phyloP scores from a whole-genome alignment of 2,888 invertebrate genomes.

The Scaptomyza reducta region DNA sequence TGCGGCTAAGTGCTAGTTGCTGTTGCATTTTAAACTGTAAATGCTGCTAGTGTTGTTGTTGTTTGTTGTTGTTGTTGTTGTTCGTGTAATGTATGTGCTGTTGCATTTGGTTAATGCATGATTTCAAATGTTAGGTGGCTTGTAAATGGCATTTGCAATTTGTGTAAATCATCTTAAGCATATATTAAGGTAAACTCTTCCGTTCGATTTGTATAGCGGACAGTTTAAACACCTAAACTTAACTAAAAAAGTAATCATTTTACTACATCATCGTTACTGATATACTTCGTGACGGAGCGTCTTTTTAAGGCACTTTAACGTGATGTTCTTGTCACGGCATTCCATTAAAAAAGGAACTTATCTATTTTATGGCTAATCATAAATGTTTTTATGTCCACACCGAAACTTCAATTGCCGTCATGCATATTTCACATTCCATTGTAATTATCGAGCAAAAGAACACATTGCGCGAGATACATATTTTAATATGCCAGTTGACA shows the following conservation, averaged over 20 bases:
- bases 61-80: slow-evolving; percentile 18
- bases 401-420: slow-evolving; percentile 7
- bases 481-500: slow-evolving; percentile 61
- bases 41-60: slow-evolving; percentile 13
- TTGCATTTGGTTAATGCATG: slow-evolving; percentile 53
- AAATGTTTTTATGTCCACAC: slow-evolving; percentile 1
- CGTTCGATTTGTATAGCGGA: not conserved
- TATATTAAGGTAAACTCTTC: not conserved
- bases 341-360: slow-evolving; percentile 9
- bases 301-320: too few relatives aligned
- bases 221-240: too few relatives aligned
- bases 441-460: slow-evolving; percentile 23
- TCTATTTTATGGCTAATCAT: slow-evolving; percentile 13
- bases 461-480: slow-evolving; percentile 40
- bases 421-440: slow-evolving; percentile 41
- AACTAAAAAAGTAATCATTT: too few relatives aligned
- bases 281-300: too few relatives aligned
- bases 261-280: too few relatives aligned
- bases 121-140: slow-evolving; percentile 44
- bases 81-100: slow-evolving; percentile 26
- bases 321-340: not conserved
- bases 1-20: slow-evolving; percentile 70
- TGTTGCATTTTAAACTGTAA: slow-evolving; percentile 40
- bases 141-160: slow-evolving; percentile 49
- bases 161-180: slow-evolving; percentile 24